A percentile compares a stretch with the other conserved stretches of the same genome.
Evolutionary conservation across 2,797 vertebrate species (phyloP).

Genomic region (Phyllotis vaccarum): DNA sequence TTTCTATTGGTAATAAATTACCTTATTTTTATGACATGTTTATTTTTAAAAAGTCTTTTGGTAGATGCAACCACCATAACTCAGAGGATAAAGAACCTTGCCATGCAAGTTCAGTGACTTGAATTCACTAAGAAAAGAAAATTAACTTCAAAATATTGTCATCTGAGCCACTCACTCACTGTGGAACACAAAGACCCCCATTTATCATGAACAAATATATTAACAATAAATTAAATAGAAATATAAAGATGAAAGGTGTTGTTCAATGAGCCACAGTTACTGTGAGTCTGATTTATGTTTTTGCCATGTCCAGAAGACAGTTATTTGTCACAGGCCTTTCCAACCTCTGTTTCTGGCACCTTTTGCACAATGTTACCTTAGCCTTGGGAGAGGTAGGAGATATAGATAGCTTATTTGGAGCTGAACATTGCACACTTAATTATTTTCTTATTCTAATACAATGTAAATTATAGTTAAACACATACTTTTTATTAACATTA

Average conservation of each 20-base stretch:
- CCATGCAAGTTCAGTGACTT: not conserved
- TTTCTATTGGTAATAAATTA: not conserved
- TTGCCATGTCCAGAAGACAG: no score
- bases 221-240: not conserved
- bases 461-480: not conserved
- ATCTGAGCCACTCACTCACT: not conserved
- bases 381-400: rapidly evolving
- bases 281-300: not conserved
- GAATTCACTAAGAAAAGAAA: not conserved
- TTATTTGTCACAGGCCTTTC: not conserved
- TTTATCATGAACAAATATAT: not conserved
- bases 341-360: not conserved
- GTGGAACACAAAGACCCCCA: not conserved
- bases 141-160: not conserved
- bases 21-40: not conserved
- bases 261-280: not conserved
- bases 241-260: not conserved
- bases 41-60: not conserved
- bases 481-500: not conserved
- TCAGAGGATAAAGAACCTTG: not conserved
- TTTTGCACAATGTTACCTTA: not conserved
- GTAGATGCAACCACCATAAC: not conserved
- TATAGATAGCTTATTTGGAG: not conserved
- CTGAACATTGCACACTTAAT: not conserved
- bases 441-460: not conserved